A percentile compares a stretch with the other conserved stretches of the same genome.
Conservation (phyloP, 1,140 invertebrate genomes). For the Calephelis virginiensis region DNA sequence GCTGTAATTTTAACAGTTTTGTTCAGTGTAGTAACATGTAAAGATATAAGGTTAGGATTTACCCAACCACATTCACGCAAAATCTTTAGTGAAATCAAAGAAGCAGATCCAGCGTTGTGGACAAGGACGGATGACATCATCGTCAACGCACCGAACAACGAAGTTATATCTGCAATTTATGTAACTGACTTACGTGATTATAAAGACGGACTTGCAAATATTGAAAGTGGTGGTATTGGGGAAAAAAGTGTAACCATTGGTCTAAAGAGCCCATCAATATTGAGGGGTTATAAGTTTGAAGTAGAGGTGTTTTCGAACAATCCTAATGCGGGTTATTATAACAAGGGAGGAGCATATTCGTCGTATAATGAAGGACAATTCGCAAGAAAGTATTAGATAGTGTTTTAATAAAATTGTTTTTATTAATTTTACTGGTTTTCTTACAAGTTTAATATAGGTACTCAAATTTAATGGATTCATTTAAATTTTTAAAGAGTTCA, state of each 20-base stretch:
- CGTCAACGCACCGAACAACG: slow-evolving; percentile 48
- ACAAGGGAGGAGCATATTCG: slow-evolving; percentile 36
- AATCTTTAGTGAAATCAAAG: slow-evolving; percentile 57
- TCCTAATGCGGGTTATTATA: slow-evolving; percentile 40
- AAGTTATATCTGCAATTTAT: slow-evolving; percentile 53
- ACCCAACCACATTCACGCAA: slow-evolving; percentile 42
- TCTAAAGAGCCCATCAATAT: slow-evolving; percentile 55
- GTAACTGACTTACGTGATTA: slow-evolving; percentile 59
- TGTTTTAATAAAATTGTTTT: slow-evolving; percentile 13
- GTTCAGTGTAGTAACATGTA: slow-evolving; percentile 30
- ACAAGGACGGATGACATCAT: slow-evolving; percentile 56
- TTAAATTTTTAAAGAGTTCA: too few species aligned
- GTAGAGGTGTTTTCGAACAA: slow-evolving; percentile 56
- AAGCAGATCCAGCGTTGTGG: slow-evolving; percentile 62
- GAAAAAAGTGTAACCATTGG: slow-evolving; percentile 52
- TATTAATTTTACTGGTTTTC: neutral
- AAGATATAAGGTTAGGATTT: slow-evolving; percentile 52
- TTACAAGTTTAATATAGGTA: too few species aligned
- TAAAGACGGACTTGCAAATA: slow-evolving; percentile 53
- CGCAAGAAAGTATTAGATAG: slow-evolving; percentile 45
- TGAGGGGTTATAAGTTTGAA: slow-evolving; percentile 64
- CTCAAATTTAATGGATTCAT: too few species aligned
- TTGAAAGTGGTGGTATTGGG: slow-evolving; percentile 58
- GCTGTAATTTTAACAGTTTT: slow-evolving; percentile 20
- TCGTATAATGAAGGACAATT: slow-evolving; percentile 44